phyloP scores from a whole-genome alignment of 1,140 invertebrate species.

The Thalassaphorura encarpata region DNA sequence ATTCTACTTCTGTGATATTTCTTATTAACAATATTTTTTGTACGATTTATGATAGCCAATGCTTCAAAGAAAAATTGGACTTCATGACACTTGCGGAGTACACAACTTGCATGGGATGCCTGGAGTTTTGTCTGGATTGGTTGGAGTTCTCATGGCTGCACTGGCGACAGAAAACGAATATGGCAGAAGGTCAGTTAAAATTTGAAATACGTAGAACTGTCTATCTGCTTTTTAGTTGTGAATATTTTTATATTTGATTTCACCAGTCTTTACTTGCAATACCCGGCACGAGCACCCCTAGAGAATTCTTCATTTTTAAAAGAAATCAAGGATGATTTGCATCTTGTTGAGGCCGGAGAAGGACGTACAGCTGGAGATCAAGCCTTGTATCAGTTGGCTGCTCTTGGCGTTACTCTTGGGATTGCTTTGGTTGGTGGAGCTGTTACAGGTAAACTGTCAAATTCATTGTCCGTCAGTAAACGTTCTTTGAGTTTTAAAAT shows the following conservation, averaged over 20 bases:
- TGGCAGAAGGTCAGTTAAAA: slow-evolving; percentile 36
- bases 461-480: neutral
- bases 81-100: slow-evolving; percentile 91
- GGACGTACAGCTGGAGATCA: slow-evolving; percentile 56
- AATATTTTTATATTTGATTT: too few relatives aligned
- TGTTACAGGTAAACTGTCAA: slow-evolving; percentile 56
- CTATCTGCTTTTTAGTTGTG: too few relatives aligned
- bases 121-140: slow-evolving; percentile 69
- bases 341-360: slow-evolving; percentile 40
- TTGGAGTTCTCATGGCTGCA: slow-evolving; percentile 62
- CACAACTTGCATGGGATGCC: slow-evolving; percentile 95
- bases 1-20: too few relatives aligned
- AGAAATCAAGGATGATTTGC: slow-evolving; percentile 31
- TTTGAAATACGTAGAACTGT: neutral
- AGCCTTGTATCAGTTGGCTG: slow-evolving; percentile 65
- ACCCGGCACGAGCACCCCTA: slow-evolving; percentile 43
- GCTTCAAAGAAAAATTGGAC: slow-evolving; percentile 52
- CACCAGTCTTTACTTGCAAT: slow-evolving; percentile 42
- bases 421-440: slow-evolving; percentile 63
- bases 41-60: slow-evolving; percentile 49
- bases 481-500: too few relatives aligned
- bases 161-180: slow-evolving; percentile 51
- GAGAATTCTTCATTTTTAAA: slow-evolving; percentile 35
- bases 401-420: slow-evolving; percentile 56
- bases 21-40: neutral